Evolutionary conservation across 2,888 invertebrate genomes (phyloP), one percentile per base, ranked within the genome.

Genomic region (Steromphala cineraria): DNA sequence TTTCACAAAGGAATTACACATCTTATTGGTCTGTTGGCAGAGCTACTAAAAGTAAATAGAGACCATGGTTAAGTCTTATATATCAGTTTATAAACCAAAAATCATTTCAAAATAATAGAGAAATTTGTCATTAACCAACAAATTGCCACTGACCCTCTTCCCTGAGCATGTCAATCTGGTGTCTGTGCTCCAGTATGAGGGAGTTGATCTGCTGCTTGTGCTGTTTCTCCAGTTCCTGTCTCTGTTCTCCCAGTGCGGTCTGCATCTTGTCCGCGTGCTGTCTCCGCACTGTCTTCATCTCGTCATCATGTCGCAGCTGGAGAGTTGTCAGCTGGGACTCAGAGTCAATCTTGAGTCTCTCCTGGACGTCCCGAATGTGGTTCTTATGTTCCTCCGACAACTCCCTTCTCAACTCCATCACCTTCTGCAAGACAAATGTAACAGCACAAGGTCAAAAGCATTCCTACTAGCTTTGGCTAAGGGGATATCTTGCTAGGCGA

Each of bases 151-250:
- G 46, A 36, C 86, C 84, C 7, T 87, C 80, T 13, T 85, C 81
- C 75, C 84, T 85, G 36, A 88, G 80, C n/a, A 84, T 31, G 5
- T 88, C 85, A 1, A 90, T 77, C 82, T 92, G 89, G 75, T 88
- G 85, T 79, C 90, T 87, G 80, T 91, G 89, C 78, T 86, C 81
- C 5, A 87, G 78, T 5, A 86, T 81, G 67, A 90, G 79, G 13
- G 84, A 82, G 80, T 89, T 87, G 8, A 88, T 85, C 77, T 91
- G 88, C 17, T 86, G 87, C 79, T 87, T 87, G 81, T 90, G 89
- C 62, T 87, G 80, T 67, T 88, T 84, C 78, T 90, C 87, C 80
- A 90, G 75, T 53, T 87, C 86, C 74, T 87, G 84, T 55, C 80
- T 84, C 67, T 86, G 86, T 52, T 89, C 87, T 0, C 83, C 81